Conservation (phyloP, 2,888 invertebrate genomes). For the Adelognathus sp. region DNA sequence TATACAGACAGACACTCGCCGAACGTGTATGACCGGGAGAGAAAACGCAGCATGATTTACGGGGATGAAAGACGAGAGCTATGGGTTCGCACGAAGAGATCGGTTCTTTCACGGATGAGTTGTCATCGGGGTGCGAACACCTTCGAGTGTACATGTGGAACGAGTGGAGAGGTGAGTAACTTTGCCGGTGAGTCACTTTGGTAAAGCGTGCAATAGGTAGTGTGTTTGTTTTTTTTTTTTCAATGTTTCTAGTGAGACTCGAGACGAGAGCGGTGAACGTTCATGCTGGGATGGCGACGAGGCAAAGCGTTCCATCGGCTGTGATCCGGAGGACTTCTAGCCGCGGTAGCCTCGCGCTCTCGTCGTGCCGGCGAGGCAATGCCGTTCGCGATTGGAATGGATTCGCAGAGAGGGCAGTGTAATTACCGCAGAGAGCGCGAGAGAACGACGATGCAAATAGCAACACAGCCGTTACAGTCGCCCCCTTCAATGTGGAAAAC, state of each 20-base stretch:
- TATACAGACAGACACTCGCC: no score
- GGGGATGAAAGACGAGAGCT: not conserved
- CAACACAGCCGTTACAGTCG: constrained; percentile 65
- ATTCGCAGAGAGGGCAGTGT: constrained; percentile 67
- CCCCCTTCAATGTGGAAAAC: constrained; percentile 60
- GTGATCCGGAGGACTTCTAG: not conserved
- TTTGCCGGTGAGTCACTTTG: constrained; percentile 38
- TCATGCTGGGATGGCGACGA: constrained; percentile 24
- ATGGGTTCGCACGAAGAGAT: not conserved
- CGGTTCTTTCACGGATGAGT: constrained; percentile 26
- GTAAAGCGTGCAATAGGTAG: not conserved
- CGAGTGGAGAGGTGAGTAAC: not conserved
- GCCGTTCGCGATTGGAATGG: constrained; percentile 54
- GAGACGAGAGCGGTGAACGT: constrained; percentile 37
- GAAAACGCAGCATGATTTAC: not conserved
- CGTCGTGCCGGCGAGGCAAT: constrained; percentile 1
- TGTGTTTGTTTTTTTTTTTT: not conserved
- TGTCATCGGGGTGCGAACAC: not conserved
- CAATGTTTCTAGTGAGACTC: constrained; percentile 4
- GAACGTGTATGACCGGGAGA: not conserved
- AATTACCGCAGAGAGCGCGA: constrained; percentile 66
- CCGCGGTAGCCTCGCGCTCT: constrained; percentile 29
- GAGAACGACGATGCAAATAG: constrained; percentile 69
- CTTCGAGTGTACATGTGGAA: constrained; percentile 31
- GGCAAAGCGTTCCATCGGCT: no score